A percentile compares a stretch with the other conserved stretches of the same genome.
These are phyloP conservation scores for Synanthedon andrenaeformis DNA, from an alignment of 2,888 invertebrate species.

Conservation along the genomic window DNA sequence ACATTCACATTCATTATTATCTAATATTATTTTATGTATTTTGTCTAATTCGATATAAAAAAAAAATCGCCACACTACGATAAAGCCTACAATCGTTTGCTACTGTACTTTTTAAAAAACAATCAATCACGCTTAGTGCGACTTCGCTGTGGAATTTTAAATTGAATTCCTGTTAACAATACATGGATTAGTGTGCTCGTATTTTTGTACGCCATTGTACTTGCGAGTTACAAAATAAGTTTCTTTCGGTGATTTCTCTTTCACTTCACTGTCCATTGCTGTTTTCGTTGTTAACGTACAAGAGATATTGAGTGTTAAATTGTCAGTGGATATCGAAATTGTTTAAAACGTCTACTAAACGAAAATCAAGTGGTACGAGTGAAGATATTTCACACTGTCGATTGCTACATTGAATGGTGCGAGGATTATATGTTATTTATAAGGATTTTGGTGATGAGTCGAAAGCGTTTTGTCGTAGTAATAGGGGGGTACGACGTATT, in stretches of 20 bases:
- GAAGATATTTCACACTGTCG: slow-evolving; percentile 40
- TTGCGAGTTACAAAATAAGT: slow-evolving; percentile 1
- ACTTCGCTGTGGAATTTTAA: slow-evolving; percentile 57
- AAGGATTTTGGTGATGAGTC: slow-evolving; percentile 34
- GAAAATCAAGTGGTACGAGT: slow-evolving; percentile 12
- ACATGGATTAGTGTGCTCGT: slow-evolving; percentile 49
- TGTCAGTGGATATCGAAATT: neutral
- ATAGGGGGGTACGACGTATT: neutral
- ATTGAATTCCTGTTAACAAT: slow-evolving; percentile 66
- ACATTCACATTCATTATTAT: no score
- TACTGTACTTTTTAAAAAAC: slow-evolving; percentile 38
- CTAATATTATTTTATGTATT: no score
- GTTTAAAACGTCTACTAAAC: no score
- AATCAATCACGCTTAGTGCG: slow-evolving; percentile 65
- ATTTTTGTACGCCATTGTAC: slow-evolving; percentile 44
- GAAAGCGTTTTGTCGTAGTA: slow-evolving; percentile 25
- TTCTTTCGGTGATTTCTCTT: neutral
- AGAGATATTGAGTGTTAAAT: neutral
- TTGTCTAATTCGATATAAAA: no score
- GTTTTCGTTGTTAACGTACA: neutral
- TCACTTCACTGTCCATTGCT: slow-evolving; percentile 14
- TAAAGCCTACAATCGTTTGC: slow-evolving; percentile 17
- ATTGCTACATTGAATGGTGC: slow-evolving; percentile 37
- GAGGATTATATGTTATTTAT: slow-evolving; percentile 55
- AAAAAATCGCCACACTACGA: neutral